These are phyloP conservation scores for Chaetodon auriga DNA, from an alignment of 2,113 vertebrate genomes.

Conservation along the genomic window DNA sequence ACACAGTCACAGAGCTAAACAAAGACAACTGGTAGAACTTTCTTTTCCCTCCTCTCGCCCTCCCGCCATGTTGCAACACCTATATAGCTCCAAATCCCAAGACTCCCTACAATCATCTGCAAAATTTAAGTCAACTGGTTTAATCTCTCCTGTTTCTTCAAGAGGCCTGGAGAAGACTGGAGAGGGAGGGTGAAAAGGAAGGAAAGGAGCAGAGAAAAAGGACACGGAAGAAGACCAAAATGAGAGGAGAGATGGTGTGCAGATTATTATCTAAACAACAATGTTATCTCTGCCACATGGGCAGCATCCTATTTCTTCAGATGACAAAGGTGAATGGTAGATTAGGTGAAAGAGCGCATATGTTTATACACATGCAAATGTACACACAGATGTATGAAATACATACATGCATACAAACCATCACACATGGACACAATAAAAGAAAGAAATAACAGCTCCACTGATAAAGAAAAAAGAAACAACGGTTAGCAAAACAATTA, in stretches of 20 bases:
- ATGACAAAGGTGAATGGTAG: conserved; percentile 34
- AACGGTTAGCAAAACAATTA: not conserved
- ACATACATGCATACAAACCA: not conserved
- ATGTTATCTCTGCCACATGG: not conserved
- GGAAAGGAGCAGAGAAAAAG: not conserved
- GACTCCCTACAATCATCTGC: conserved; percentile 38
- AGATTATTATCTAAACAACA: conserved; percentile 2
- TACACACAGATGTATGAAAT: not conserved
- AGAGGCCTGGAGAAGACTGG: conserved; percentile 16
- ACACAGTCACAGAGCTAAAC: not conserved
- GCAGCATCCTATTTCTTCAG: conserved; percentile 2
- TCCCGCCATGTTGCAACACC: conserved; percentile 6
- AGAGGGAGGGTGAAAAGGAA: not conserved
- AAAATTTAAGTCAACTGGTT: conserved; percentile 49
- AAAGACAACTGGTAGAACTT: not conserved
- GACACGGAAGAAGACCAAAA: not conserved
- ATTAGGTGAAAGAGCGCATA: not conserved
- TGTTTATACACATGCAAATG: not conserved
- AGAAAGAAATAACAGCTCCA: not conserved
- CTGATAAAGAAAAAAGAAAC: not conserved
- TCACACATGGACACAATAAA: not conserved
- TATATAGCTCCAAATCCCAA: conserved; percentile 46
- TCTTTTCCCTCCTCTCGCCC: conserved; percentile 10
- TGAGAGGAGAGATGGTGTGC: not conserved
- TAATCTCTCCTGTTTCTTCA: conserved; percentile 10